Evolutionary conservation across 2,113 vertebrate genomes (phyloP), one percentile per base, ranked within the genome.

Genomic region (Rhegmatorhina hoffmannsi): DNA sequence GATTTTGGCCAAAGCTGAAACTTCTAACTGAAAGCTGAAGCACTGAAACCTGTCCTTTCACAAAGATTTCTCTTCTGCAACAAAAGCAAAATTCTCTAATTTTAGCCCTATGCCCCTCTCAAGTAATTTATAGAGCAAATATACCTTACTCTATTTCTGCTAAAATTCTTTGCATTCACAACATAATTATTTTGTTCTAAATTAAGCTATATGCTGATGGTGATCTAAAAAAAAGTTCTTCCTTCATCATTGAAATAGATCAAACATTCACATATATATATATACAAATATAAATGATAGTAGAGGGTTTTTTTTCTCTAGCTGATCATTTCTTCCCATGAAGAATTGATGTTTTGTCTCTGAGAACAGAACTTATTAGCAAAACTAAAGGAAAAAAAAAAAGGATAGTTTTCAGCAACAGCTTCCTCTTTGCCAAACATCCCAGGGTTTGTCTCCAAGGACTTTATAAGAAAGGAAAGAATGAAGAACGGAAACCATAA

Each of bases 401-500:
- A 96, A 97, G 96, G 87, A 96, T 92, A 97, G 97, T 96, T 97
- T 98, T 97, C 96, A 97, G 91, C 92, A 97, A 96, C 92, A 93
- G 58, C 43, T 93, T 97, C 53, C 15, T 55, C 93, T 97, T 97
- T 97, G 97, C 97, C 97, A 97, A 98, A 97, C 84, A 98, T 97
- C 97, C 91, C 92, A 75, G 95, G 87, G 84, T 98, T 97, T 96
- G 96, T 97, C 97, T 98, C 97, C 84, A 97, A 97, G 96, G 97
- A 94, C 84, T 97, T 97, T 95, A 95, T 98, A 97, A 98, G 96
- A 98, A 97, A 97, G 92, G 94, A 96, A 98, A 95, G 95, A 97
- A 98, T 96, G 97, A 97, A 97, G 97, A 98, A 97, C 95, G 88
- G 97, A 98, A 98, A 98, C 97, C 96, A 96, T 97, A 97, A 98